Evolutionary conservation across 2,888 invertebrate genomes (phyloP).

Genomic region (Pollenia griseotomentosa): DNA sequence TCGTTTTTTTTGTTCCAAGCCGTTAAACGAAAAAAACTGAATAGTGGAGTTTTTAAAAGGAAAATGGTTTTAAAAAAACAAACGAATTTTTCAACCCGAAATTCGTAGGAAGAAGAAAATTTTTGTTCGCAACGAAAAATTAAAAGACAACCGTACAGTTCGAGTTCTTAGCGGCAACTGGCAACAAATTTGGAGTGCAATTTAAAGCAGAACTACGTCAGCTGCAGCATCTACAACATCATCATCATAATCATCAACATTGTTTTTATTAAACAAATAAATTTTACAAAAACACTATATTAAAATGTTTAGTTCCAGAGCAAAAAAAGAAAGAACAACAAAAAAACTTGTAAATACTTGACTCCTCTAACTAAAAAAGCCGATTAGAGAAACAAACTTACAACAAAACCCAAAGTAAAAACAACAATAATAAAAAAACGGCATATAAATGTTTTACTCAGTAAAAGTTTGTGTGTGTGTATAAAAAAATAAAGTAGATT

Average conservation of each 20-base stretch:
- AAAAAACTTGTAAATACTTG: constrained; percentile 45
- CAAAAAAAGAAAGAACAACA: not conserved
- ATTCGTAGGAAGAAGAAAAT: constrained; percentile 39
- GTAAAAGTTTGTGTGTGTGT: not conserved
- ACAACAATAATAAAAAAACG: constrained; percentile 1
- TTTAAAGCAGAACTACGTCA: constrained; percentile 43
- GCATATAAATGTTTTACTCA: not conserved
- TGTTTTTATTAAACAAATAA: constrained; percentile 21
- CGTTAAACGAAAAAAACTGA: constrained; percentile 10
- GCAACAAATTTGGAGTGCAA: constrained; percentile 60
- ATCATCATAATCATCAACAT: constrained; percentile 21
- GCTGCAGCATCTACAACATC: not conserved
- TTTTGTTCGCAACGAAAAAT: constrained; percentile 28
- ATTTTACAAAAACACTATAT: not conserved
- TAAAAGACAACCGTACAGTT: constrained; percentile 60
- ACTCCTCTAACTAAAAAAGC: constrained; percentile 59
- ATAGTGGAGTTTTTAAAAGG: constrained; percentile 2
- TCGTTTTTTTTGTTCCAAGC: not conserved
- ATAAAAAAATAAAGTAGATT: constrained; percentile 26
- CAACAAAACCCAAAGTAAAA: not conserved
- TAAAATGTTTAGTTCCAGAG: constrained; percentile 28
- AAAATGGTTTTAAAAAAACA: not conserved
- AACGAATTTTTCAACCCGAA: constrained; percentile 32
- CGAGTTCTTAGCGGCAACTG: constrained; percentile 73
- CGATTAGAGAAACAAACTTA: constrained; percentile 52